Percentiles rank a stretch among this genome's conserved stretches.
Evolutionary conservation across 2,113 vertebrate genomes (phyloP).

Genomic region (Halcyon senegalensis): DNA sequence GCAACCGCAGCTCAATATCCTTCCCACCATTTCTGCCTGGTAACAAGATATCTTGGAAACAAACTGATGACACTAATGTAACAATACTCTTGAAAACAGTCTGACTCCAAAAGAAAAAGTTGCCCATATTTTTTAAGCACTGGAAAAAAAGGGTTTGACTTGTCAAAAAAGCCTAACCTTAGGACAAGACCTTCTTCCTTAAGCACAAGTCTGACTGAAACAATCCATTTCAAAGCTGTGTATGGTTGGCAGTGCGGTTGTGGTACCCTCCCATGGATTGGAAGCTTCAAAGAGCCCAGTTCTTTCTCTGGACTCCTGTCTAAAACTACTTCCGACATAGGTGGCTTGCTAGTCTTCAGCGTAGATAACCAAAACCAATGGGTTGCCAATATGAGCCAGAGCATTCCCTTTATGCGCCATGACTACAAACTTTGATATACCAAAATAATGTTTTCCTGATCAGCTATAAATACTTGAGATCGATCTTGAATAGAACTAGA

Average conservation of each 20-base stretch:
- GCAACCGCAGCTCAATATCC: not conserved
- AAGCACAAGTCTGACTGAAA: not conserved
- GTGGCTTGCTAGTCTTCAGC: not conserved
- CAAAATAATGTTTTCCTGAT: not conserved
- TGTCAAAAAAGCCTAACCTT: not conserved
- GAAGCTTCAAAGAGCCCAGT: not conserved
- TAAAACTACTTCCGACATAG: not conserved
- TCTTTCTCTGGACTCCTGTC: not conserved
- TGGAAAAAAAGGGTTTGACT: not conserved
- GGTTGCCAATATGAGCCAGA: not conserved
- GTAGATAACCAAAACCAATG: not conserved
- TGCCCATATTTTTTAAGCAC: not conserved
- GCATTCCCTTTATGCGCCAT: not conserved
- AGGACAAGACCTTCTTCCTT: not conserved
- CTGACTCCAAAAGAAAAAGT: not conserved
- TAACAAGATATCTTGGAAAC: not conserved
- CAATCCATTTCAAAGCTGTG: not conserved
- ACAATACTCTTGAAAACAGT: not conserved
- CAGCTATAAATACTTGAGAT: not conserved
- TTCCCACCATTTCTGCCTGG: not conserved
- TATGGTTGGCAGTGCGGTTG: not conserved
- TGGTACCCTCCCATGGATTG: not conserved
- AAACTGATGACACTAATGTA: not conserved
- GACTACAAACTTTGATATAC: not conserved
- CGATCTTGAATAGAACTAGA: not conserved